Conservation (phyloP, 2,888 invertebrate genomes). For the Harpalus rufipes region DNA sequence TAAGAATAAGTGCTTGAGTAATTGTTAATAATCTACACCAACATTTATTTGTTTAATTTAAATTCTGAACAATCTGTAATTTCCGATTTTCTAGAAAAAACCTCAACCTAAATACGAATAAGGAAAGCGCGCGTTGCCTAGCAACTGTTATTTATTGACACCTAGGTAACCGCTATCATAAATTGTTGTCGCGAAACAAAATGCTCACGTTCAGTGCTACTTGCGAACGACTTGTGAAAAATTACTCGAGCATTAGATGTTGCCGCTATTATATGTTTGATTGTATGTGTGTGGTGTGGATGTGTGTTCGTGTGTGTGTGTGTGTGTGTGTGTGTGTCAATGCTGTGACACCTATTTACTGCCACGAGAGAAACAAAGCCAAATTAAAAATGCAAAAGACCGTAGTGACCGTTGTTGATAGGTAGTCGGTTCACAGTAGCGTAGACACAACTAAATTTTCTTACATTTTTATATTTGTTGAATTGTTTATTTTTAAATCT, state of each 20-base stretch:
- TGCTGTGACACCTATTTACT: slow-evolving; percentile 62
- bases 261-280: slow-evolving; percentile 15
- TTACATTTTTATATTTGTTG: neutral
- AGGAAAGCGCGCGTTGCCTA: slow-evolving; percentile 4
- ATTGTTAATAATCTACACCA: no score
- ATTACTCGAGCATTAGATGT: slow-evolving; percentile 51
- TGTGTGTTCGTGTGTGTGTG: slow-evolving; percentile 44
- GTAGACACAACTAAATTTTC: neutral
- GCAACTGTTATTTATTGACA: slow-evolving; percentile 47
- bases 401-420: slow-evolving; percentile 40
- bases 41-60: no score
- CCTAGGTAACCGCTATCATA: slow-evolving; percentile 29
- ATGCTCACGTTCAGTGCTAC: slow-evolving; percentile 31
- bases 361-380: slow-evolving; percentile 40
- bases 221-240: slow-evolving; percentile 41
- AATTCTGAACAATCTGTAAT: neutral
- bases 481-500: neutral
- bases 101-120: slow-evolving; percentile 24
- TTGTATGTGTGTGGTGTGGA: neutral
- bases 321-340: slow-evolving; percentile 49
- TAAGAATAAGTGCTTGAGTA: no score
- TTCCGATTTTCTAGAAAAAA: neutral
- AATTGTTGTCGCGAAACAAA: slow-evolving; percentile 34
- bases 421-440: slow-evolving; percentile 27
- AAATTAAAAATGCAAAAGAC: slow-evolving; percentile 64